Conservation (phyloP, 2,113 vertebrate genomes). For the Prinia subflava region DNA sequence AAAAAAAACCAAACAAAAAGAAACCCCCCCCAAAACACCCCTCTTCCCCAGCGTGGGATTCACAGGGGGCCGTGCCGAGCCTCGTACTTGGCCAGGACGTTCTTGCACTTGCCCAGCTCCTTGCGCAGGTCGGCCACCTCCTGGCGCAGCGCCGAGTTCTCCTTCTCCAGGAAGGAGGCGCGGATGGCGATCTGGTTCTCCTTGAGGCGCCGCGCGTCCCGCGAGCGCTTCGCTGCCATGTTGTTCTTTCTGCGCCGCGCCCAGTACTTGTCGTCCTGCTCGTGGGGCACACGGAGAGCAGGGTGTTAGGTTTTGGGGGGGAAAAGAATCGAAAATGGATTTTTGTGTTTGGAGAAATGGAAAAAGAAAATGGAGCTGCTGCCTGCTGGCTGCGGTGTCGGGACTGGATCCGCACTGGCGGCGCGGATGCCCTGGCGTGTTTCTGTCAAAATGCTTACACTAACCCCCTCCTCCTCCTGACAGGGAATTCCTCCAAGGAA, state of each 20-base stretch:
- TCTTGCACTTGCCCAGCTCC: slow-evolving; percentile 96
- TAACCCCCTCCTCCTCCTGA: background rate
- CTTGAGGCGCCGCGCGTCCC: slow-evolving; percentile 93
- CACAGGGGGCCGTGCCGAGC: slow-evolving; percentile 90
- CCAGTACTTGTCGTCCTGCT: slow-evolving; percentile 98
- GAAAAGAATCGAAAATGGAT: no score
- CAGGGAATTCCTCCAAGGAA: background rate
- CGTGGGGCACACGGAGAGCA: slow-evolving; percentile 64
- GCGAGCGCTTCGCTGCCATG: slow-evolving; percentile 93
- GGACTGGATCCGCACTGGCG: background rate
- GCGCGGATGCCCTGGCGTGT: background rate
- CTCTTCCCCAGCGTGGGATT: background rate
- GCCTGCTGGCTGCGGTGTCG: no score
- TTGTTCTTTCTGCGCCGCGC: slow-evolving; percentile 98
- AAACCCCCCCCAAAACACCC: background rate
- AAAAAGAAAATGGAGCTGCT: no score
- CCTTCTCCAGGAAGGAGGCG: slow-evolving; percentile 94
- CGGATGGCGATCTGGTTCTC: slow-evolving; percentile 99
- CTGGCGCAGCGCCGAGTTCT: slow-evolving; percentile 90
- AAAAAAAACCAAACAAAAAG: background rate
- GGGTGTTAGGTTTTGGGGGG: no score
- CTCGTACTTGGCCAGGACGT: slow-evolving; percentile 91
- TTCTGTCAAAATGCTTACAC: background rate
- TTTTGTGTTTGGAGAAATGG: no score
- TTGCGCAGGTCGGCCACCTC: slow-evolving; percentile 94